These are phyloP conservation scores for Menidia beryllina DNA, from an alignment of 2,113 vertebrate genomes.

Conservation along the genomic window DNA sequence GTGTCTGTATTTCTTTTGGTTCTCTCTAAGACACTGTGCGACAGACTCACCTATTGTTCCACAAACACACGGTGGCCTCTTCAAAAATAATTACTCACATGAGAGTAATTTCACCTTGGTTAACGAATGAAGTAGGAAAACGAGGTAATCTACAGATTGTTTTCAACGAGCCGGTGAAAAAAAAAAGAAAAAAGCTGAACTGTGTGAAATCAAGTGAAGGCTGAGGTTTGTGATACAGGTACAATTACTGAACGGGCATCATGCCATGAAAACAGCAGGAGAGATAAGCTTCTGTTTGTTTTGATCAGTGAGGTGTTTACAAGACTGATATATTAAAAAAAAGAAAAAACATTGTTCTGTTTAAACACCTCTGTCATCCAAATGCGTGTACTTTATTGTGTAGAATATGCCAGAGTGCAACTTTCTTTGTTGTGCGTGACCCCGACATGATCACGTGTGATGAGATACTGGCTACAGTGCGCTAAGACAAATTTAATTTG, in stretches of 20 bases:
- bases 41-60: background rate
- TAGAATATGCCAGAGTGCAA: conserved; percentile 12
- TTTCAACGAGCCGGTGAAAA: background rate
- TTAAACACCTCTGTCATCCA: no score
- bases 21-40: background rate
- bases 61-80: background rate
- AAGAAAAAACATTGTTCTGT: no score
- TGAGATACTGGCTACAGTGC: conserved; percentile 65
- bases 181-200: background rate
- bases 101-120: background rate
- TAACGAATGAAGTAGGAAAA: background rate
- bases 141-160: background rate
- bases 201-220: background rate
- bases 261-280: background rate
- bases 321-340: no score
- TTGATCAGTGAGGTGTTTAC: no score
- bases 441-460: conserved; percentile 73
- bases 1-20: background rate
- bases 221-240: background rate
- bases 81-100: background rate
- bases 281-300: background rate
- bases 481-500: conserved; percentile 86
- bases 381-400: conserved; percentile 12
- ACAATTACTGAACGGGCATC: background rate
- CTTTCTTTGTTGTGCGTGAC: conserved; percentile 47